These are phyloP conservation scores for Schizaphis graminum DNA, from an alignment of 2,888 invertebrate species.

Conservation along the genomic window DNA sequence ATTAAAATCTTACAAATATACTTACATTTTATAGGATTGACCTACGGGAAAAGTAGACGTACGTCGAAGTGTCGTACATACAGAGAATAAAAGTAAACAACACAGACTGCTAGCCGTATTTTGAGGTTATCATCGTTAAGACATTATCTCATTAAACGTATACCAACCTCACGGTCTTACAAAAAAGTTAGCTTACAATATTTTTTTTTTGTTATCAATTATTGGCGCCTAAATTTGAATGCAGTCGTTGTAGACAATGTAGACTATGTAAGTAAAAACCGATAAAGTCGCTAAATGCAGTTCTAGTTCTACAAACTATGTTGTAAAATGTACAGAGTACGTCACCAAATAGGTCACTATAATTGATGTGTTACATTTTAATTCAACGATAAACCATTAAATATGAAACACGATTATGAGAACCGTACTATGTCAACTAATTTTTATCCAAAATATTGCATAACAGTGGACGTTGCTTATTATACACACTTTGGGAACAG, in stretches of 20 bases:
- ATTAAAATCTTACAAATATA: conserved; percentile 23
- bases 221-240: background rate
- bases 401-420: no score
- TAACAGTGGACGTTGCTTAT: no score
- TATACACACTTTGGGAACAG: no score
- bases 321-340: no score
- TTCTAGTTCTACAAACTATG: no score
- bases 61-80: background rate
- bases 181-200: background rate
- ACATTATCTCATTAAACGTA: background rate
- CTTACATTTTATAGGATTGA: conserved; percentile 15
- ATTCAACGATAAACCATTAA: no score
- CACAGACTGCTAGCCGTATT: background rate
- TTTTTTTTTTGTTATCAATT: background rate
- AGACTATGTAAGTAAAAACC: background rate
- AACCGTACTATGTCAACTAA: no score
- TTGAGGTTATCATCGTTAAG: conserved; percentile 39
- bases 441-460: no score
- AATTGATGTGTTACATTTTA: no score
- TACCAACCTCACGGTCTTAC: conserved; percentile 27
- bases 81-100: conserved; percentile 27
- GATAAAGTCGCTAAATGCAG: background rate
- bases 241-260: background rate
- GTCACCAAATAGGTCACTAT: no score
- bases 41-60: background rate